Base-by-base conservation (phyloP, 2,113 vertebrate species). In the Ochotona princeps region DNA sequence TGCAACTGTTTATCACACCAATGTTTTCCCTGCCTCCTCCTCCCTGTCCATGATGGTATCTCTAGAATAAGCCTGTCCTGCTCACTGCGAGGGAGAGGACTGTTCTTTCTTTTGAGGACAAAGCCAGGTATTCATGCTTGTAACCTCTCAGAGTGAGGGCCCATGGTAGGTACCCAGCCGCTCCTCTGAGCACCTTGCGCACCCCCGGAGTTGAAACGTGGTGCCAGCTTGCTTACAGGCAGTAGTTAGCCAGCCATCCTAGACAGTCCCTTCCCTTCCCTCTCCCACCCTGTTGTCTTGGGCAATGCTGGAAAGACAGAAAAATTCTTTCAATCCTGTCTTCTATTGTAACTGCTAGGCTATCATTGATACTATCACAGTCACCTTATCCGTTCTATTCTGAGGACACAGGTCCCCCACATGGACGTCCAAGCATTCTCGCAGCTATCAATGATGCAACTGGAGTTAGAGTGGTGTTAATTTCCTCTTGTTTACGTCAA, bases 81-180 rank as follows among this genome's bases (percentile, higher is more conserved):
- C n/a, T n/a, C 4, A 0, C 1, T 51, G 3, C 44, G 2, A 63
- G 10, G 3, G 1, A 30, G 60, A 57, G 32, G 57, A 6, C 13
- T 26, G 17, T 79, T 47, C 61, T 72, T 67, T 61, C 32, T 47
- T 78, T 72, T 60, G 47, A 82, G 26, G 61, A 70, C n/a, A 80
- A 63, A 23, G 32, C 57, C 9, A 79, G 75, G 23, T 3, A 28
- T 51, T 51, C 7, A 70, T 65, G 57, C 70, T 61, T 25, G 12
- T 6, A 23, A 44, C 44, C 30, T 72, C 80, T 21, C 26, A 9
- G 49, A 80, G 69, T 60, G 23, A 5, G 66, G 65, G 35, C 57
- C 25, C 4, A 6, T 23, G 44, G 28, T 28, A n/a, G 65, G 57
- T 70, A n/a, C 63, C 76, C 51, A 49, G 7, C 32, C 38, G 28